A percentile compares a stretch with the other conserved stretches of the same genome.
Evolutionary conservation across 2,888 invertebrate species (phyloP).

Genomic region (Morinoia aosen): DNA sequence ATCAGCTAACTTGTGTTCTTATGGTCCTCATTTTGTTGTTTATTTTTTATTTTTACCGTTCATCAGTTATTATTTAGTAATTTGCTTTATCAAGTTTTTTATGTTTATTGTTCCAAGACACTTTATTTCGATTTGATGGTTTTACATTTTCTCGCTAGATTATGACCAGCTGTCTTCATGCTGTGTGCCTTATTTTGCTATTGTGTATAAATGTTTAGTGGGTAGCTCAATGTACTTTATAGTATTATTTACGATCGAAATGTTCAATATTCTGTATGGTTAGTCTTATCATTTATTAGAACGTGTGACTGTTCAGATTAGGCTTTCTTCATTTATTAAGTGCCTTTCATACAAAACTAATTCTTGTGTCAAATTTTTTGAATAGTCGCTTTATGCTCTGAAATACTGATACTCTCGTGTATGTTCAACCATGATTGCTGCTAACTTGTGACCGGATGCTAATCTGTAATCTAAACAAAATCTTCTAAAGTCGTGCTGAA

Average conservation of each 20-base stretch:
- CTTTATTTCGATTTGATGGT: neutral
- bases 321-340: neutral
- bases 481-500: neutral
- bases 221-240: constrained; percentile 14
- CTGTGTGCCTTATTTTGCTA: neutral
- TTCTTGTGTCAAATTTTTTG: neutral
- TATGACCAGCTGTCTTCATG: neutral
- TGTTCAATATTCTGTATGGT: neutral
- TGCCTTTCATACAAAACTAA: neutral
- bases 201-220: constrained; percentile 5
- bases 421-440: neutral
- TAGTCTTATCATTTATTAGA: neutral
- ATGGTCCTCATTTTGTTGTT: neutral
- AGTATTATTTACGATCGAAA: constrained; percentile 8
- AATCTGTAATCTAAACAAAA: neutral
- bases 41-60: neutral
- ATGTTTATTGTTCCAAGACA: neutral
- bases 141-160: neutral
- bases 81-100: neutral
- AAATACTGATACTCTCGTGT: neutral
- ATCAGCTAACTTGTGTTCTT: neutral
- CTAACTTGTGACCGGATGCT: neutral
- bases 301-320: neutral
- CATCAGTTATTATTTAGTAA: neutral
- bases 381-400: neutral